phyloP scores from a whole-genome alignment of 2,888 invertebrate species.

The Epinotia bilunana region DNA sequence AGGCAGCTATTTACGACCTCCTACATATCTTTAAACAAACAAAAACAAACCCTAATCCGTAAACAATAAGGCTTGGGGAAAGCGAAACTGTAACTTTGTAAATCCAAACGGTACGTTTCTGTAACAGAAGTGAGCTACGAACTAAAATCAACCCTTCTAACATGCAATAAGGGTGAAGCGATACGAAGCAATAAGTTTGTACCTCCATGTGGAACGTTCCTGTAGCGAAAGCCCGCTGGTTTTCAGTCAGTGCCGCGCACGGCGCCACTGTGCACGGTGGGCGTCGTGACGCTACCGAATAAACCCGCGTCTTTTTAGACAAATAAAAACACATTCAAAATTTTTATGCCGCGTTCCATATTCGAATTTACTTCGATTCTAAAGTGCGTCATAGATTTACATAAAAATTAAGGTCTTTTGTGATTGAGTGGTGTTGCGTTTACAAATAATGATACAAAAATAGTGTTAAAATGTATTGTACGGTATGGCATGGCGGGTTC shows the following conservation, averaged over 20 bases:
- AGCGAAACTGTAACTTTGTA: constrained; percentile 53
- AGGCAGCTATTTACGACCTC: constrained; percentile 49
- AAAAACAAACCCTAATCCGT: background rate
- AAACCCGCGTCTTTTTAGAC: constrained; percentile 61
- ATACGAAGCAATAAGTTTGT: constrained; percentile 53
- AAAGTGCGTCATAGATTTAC: constrained; percentile 17
- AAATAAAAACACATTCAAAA: constrained; percentile 48
- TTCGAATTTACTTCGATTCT: constrained; percentile 21
- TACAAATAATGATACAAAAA: constrained; percentile 72
- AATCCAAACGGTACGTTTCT: constrained; percentile 63
- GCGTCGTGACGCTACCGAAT: constrained; percentile 71
- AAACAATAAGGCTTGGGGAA: constrained; percentile 50
- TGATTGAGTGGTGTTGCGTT: constrained; percentile 55
- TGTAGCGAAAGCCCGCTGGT: constrained; percentile 64
- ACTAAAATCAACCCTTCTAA: constrained; percentile 18
- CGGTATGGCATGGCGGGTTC: constrained; percentile 71
- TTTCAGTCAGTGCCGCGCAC: constrained; percentile 79
- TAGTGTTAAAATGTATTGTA: constrained; percentile 77
- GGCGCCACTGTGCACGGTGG: constrained; percentile 80
- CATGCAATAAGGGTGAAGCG: constrained; percentile 51
- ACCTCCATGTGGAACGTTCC: constrained; percentile 64
- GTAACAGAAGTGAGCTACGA: constrained; percentile 56
- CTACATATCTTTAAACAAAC: constrained; percentile 37
- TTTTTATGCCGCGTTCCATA: constrained; percentile 26
- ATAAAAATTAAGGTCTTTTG: constrained; percentile 36